A percentile compares a stretch with the other conserved stretches of the same genome.
These are phyloP conservation scores for Chorisops tibialis DNA, from an alignment of 2,888 invertebrate species.

Conservation along the genomic window DNA sequence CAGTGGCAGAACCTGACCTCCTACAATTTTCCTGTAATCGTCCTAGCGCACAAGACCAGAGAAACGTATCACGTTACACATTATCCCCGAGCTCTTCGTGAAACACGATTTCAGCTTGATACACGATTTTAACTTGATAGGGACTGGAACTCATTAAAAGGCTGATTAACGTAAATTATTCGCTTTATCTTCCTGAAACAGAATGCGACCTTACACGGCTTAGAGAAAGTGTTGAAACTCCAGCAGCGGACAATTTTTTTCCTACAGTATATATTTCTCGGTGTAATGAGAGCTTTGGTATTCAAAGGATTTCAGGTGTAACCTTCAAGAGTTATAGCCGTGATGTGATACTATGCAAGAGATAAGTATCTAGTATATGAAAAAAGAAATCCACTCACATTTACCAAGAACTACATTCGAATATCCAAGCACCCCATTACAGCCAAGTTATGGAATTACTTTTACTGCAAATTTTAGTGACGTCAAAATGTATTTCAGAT, in stretches of 20 bases:
- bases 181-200: conserved; percentile 28
- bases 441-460: too few relatives aligned
- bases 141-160: conserved; percentile 32
- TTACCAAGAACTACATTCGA: too few relatives aligned
- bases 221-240: conserved; percentile 3
- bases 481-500: too few relatives aligned
- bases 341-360: too few relatives aligned
- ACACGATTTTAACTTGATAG: conserved; percentile 24
- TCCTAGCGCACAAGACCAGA: background rate
- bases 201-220: conserved; percentile 5
- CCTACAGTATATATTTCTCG: background rate
- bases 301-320: too few relatives aligned
- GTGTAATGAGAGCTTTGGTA: background rate
- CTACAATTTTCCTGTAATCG: background rate
- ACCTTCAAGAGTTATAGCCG: too few relatives aligned
- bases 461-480: too few relatives aligned
- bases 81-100: conserved; percentile 4
- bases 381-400: too few relatives aligned
- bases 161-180: conserved; percentile 32
- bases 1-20: background rate
- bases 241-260: conserved; percentile 15
- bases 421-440: too few relatives aligned
- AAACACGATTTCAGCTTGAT: conserved; percentile 24
- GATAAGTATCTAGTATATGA: too few relatives aligned
- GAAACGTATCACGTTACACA: conserved; percentile 10